These are phyloP conservation scores for Ochropleura leucogaster DNA, from an alignment of 2,888 invertebrate species.

Conservation along the genomic window DNA sequence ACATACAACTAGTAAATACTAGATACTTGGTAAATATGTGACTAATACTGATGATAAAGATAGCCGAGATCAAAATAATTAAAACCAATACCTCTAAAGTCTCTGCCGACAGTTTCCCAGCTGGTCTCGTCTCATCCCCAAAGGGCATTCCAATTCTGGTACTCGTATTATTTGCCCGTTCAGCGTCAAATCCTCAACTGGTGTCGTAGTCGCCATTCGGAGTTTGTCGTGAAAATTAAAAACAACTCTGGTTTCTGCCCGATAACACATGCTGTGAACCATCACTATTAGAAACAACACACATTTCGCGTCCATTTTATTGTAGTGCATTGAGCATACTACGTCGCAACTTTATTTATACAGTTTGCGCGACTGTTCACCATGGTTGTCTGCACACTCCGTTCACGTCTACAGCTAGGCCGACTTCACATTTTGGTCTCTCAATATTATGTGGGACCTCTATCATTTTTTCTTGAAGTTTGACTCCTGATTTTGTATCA, in stretches of 20 bases:
- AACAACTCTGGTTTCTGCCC: conserved; percentile 44
- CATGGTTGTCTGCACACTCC: conserved; percentile 83
- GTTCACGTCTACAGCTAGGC: conserved; percentile 75
- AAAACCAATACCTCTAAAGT: conserved; percentile 70
- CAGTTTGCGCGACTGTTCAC: conserved; percentile 68
- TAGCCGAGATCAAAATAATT: conserved; percentile 5
- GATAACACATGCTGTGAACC: conserved; percentile 51
- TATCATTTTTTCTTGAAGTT: conserved; percentile 75
- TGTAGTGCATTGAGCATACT: conserved; percentile 73
- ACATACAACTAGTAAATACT: conserved; percentile 10
- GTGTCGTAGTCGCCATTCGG: conserved; percentile 53
- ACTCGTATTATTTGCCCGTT: conserved; percentile 81
- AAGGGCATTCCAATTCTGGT: conserved; percentile 76
- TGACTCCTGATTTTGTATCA: conserved; percentile 37
- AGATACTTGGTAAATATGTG: neutral
- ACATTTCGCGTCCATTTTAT: conserved; percentile 73
- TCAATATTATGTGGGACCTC: conserved; percentile 79
- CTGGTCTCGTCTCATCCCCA: conserved; percentile 75
- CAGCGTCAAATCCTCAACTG: conserved; percentile 64
- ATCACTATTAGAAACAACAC: conserved; percentile 65
- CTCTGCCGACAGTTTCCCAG: conserved; percentile 75
- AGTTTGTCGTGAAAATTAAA: conserved; percentile 72
- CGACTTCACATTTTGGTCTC: conserved; percentile 67
- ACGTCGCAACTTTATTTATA: conserved; percentile 66
- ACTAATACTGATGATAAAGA: neutral